phyloP scores from a whole-genome alignment of 1,140 invertebrate species.

The Drosophila willistoni region DNA sequence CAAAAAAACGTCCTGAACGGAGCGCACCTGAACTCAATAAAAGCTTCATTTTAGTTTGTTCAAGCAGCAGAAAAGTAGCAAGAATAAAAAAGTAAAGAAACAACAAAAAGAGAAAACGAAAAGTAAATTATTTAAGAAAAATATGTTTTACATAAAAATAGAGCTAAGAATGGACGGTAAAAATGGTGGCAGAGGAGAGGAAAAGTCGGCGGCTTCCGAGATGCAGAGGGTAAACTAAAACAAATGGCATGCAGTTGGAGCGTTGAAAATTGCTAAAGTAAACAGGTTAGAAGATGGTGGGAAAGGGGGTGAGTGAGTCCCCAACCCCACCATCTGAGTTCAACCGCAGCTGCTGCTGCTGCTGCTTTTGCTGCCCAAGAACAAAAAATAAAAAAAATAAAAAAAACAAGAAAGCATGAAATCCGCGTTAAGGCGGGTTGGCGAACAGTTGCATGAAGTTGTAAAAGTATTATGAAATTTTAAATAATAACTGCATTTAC shows the following conservation, averaged over 20 bases:
- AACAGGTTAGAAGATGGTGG: constrained; percentile 47
- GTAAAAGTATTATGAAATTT: constrained; percentile 81
- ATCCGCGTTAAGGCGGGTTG: constrained; percentile 69
- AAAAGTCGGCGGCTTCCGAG: constrained; percentile 3
- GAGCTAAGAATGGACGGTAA: constrained; percentile 33
- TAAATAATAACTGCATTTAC: constrained; percentile 78
- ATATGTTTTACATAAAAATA: constrained; percentile 82
- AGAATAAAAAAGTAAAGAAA: constrained; percentile 39
- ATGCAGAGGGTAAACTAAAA: constrained; percentile 48
- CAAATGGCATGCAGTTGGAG: constrained; percentile 79
- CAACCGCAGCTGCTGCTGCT: constrained; percentile 4
- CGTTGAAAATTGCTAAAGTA: constrained; percentile 79
- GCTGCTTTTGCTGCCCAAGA: constrained; percentile 6
- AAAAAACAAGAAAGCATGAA: constrained; percentile 58
- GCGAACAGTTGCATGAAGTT: constrained; percentile 78
- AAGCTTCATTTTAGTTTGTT: constrained; percentile 80
- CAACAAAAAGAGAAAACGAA: constrained; percentile 44
- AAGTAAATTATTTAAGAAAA: constrained; percentile 82
- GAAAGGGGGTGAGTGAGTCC: no score
- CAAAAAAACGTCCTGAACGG: not conserved
- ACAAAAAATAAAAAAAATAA: no score
- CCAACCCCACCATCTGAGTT: not conserved
- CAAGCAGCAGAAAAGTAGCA: constrained; percentile 76
- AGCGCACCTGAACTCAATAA: constrained; percentile 79
- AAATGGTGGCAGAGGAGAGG: not conserved